Evolutionary conservation across 2,113 vertebrate species (phyloP).

Genomic region (Sitta europaea): DNA sequence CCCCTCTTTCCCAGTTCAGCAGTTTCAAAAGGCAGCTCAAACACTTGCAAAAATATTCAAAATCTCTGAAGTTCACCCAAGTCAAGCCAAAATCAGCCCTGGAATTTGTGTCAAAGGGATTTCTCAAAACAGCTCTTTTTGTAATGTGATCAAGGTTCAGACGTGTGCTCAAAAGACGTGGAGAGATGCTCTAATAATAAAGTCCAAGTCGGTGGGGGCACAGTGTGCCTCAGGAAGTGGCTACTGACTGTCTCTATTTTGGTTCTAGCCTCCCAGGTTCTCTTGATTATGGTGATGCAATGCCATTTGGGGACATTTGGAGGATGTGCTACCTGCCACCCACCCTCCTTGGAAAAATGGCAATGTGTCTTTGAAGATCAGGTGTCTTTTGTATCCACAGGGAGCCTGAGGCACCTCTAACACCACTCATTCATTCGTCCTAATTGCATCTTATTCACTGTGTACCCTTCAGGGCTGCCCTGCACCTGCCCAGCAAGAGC

Average conservation of each 20-base stretch:
- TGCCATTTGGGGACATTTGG: neutral
- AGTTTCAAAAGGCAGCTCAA: neutral
- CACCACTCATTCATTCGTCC: neutral
- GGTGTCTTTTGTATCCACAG: neutral
- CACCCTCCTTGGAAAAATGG: neutral
- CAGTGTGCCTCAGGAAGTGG: neutral
- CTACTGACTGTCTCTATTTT: neutral
- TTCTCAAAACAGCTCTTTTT: neutral
- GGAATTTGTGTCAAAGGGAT: neutral
- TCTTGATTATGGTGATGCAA: neutral
- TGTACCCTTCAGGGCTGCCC: neutral
- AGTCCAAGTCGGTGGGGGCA: neutral
- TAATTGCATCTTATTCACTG: neutral
- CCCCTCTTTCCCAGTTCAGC: neutral
- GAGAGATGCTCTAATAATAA: neutral
- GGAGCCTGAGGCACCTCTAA: neutral
- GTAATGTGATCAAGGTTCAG: neutral
- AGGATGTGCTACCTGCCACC: neutral
- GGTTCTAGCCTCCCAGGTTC: neutral
- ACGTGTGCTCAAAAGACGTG: neutral
- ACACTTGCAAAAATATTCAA: neutral
- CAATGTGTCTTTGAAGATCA: neutral
- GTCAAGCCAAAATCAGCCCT: neutral
- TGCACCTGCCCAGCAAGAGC: neutral
- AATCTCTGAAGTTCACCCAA: neutral